Evolutionary conservation across 35 echinoderm and acorn worm genomes (phyloP), one percentile per base, ranked within the genome.

Genomic region (Amphiura filiformis): DNA sequence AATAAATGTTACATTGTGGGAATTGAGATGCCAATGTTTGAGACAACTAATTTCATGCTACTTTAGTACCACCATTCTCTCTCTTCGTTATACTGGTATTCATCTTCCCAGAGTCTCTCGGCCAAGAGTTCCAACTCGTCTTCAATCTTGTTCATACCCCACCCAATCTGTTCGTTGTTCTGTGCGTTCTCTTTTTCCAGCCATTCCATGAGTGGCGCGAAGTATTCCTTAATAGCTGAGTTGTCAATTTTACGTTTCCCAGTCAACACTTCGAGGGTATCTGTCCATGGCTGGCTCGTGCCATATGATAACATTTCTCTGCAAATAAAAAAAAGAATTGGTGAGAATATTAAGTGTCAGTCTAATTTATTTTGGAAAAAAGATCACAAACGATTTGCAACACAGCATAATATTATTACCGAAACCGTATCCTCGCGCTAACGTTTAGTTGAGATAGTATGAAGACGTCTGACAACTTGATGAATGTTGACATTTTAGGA

Each of bases 281-380:
- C 96, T 18, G 82, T 87, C 96, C 96, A 99, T 26, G 96, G 96
- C 35, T 76, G 56, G 56, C 93, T 94, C 32, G 86, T 86, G 20
- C 96, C 96, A 36, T 95, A 41, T 15, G 78, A 76, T 26, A 99
- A 65, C 96, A 99, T 99, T 13, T 89, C 84, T 76, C 96, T 99
- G 39, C 0, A 80, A 39, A 1, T 75, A 47, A 47, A 47, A 47
- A 47, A 47, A 47, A 47, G n/a, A n/a, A n/a, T n/a, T n/a, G n/a
- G n/a, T n/a, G n/a, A n/a, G n/a, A n/a, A n/a, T n/a, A n/a, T n/a
- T n/a, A n/a, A n/a, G n/a, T n/a, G n/a, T n/a, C n/a, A n/a, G n/a
- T n/a, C n/a, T n/a, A n/a, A n/a, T n/a, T n/a, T n/a, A n/a, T n/a
- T n/a, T n/a, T n/a, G n/a, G n/a, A 47, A 47, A 47, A 47, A 47